These are phyloP conservation scores for Hartigia nigra DNA, from an alignment of 2,888 invertebrate genomes.

Conservation along the genomic window DNA sequence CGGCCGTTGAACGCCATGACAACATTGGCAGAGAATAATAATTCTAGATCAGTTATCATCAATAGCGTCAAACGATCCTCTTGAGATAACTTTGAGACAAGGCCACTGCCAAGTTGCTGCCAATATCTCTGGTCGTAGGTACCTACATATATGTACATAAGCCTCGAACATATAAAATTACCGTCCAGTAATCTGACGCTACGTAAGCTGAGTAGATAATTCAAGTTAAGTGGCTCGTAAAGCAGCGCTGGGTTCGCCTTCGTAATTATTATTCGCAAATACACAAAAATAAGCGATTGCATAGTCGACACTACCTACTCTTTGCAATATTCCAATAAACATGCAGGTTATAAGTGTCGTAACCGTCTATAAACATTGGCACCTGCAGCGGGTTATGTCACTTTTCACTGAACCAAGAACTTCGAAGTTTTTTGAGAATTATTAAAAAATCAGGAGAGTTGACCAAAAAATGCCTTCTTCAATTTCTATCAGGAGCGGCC, in stretches of 20 bases:
- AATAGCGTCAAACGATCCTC: neutral
- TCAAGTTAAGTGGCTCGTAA: slow-evolving; percentile 41
- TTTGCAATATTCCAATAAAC: neutral
- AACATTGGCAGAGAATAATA: neutral
- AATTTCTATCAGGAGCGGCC: neutral
- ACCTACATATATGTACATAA: neutral
- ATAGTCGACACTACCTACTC: neutral
- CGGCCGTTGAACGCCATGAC: neutral
- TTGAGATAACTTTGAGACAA: slow-evolving; percentile 16
- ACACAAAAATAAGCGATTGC: neutral
- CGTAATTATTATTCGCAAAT: slow-evolving; percentile 1
- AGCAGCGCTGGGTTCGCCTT: neutral
- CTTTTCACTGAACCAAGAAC: neutral
- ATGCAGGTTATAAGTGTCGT: neutral
- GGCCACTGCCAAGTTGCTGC: slow-evolving; percentile 24
- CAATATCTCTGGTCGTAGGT: neutral
- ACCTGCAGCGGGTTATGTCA: neutral
- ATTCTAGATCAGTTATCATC: neutral
- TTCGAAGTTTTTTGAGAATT: neutral
- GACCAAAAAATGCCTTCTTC: neutral
- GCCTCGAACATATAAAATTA: slow-evolving; percentile 45
- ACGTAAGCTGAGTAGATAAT: slow-evolving; percentile 51
- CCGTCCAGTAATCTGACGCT: slow-evolving; percentile 44
- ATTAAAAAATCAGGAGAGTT: neutral
- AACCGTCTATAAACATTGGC: neutral